Conservation (phyloP, 1,140 invertebrate species). For the Drosophila lacteicornis region DNA sequence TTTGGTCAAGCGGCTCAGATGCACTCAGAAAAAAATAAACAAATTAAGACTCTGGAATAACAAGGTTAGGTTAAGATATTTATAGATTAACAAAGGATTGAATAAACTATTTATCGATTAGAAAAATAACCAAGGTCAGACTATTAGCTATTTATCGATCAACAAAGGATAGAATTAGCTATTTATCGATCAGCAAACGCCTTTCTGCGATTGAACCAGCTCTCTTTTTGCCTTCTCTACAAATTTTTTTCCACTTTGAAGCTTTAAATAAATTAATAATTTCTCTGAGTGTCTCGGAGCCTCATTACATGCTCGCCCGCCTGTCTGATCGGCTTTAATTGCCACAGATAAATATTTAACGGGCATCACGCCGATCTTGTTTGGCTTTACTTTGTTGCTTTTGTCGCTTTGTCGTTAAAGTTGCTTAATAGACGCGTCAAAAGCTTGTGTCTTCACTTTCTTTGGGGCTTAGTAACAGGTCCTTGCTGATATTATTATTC, state of each 20-base stretch:
- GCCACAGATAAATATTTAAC: slow-evolving; percentile 72
- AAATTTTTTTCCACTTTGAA: background rate
- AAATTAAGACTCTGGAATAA: too few relatives aligned
- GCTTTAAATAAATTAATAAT: background rate
- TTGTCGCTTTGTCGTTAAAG: slow-evolving; percentile 48
- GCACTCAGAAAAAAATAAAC: background rate
- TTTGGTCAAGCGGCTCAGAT: background rate
- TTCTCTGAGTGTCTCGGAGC: background rate
- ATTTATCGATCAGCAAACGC: too few relatives aligned
- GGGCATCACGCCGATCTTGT: slow-evolving; percentile 25
- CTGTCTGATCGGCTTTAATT: slow-evolving; percentile 42
- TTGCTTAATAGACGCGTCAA: slow-evolving; percentile 21
- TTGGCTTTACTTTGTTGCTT: slow-evolving; percentile 56
- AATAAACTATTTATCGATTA: too few relatives aligned
- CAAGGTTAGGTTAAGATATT: too few relatives aligned
- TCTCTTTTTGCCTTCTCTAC: too few relatives aligned
- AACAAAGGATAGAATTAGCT: too few relatives aligned
- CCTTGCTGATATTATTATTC: slow-evolving; percentile 28
- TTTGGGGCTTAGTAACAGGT: slow-evolving; percentile 33
- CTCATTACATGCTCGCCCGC: slow-evolving; percentile 38
- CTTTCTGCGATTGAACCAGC: too few relatives aligned
- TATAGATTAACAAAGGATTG: too few relatives aligned
- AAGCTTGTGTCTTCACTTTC: slow-evolving; percentile 55
- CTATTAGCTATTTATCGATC: too few relatives aligned
- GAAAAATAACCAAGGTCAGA: too few relatives aligned